phyloP scores from a whole-genome alignment of 2,113 vertebrate species.

The Hippocampus mohnikei region DNA sequence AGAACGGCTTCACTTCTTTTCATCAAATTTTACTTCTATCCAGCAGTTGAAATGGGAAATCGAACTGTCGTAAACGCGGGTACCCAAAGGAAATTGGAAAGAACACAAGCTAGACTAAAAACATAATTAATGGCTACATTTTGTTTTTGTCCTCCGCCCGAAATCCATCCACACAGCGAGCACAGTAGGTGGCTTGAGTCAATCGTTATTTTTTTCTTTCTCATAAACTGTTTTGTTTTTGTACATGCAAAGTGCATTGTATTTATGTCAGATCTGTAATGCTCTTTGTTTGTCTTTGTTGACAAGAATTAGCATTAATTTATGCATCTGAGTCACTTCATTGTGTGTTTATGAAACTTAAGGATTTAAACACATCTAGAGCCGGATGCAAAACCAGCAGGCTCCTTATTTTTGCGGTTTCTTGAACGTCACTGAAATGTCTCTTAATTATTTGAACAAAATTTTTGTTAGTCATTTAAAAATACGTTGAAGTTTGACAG shows the following conservation, averaged over 20 bases:
- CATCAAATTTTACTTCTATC: slow-evolving; percentile 51
- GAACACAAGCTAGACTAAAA: neutral
- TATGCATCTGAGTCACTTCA: slow-evolving; percentile 3
- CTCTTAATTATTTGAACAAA: slow-evolving; percentile 19
- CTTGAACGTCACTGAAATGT: neutral
- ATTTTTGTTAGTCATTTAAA: neutral
- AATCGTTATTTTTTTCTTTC: neutral
- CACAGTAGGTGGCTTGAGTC: neutral
- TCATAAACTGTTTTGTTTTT: neutral
- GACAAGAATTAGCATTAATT: neutral
- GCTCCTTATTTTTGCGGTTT: neutral
- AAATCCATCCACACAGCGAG: neutral
- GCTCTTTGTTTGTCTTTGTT: neutral
- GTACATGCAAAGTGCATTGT: neutral
- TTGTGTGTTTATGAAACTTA: neutral
- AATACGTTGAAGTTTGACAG: neutral
- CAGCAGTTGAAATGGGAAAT: slow-evolving; percentile 52
- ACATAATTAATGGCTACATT: neutral
- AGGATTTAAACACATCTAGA: neutral
- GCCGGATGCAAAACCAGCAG: neutral
- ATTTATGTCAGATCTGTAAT: neutral
- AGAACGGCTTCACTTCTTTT: slow-evolving; percentile 54
- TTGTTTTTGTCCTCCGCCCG: too few species aligned
- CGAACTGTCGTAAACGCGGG: slow-evolving; percentile 23
- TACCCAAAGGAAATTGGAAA: neutral